These are phyloP conservation scores for Callaeas wilsoni DNA, from an alignment of 2,113 vertebrate genomes.

Conservation along the genomic window DNA sequence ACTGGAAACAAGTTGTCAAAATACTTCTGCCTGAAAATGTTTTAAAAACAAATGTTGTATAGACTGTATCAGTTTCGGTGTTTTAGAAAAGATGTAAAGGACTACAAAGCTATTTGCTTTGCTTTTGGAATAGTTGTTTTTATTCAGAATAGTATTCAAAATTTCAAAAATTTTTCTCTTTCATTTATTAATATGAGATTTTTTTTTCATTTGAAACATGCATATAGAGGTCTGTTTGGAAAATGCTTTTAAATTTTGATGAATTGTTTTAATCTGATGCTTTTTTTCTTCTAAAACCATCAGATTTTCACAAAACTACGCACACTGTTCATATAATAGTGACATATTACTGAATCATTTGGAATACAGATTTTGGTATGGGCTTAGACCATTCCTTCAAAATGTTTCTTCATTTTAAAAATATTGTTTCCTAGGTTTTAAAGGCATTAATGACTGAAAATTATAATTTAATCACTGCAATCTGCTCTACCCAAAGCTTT, in stretches of 20 bases:
- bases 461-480: not conserved
- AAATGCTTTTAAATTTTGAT: not conserved
- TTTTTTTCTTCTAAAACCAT: not conserved
- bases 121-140: not conserved
- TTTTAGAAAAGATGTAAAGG: not conserved
- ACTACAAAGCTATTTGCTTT: not conserved
- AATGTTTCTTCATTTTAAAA: not conserved
- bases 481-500: not conserved
- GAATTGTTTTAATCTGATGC: not conserved
- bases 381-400: not conserved
- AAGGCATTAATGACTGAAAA: not conserved
- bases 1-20: not conserved
- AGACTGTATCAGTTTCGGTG: not conserved
- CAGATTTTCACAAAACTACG: not conserved
- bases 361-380: not conserved
- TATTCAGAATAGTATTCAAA: not conserved
- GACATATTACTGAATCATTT: not conserved
- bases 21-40: not conserved
- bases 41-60: not conserved
- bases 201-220: not conserved
- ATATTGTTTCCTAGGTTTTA: not conserved
- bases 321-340: not conserved
- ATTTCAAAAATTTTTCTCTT: not conserved
- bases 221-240: not conserved
- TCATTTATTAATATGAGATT: not conserved